Percentiles rank a stretch among this genome's conserved stretches.
phyloP scores from a whole-genome alignment of 1,140 invertebrate genomes.

The Sitodiplosis mosellana region DNA sequence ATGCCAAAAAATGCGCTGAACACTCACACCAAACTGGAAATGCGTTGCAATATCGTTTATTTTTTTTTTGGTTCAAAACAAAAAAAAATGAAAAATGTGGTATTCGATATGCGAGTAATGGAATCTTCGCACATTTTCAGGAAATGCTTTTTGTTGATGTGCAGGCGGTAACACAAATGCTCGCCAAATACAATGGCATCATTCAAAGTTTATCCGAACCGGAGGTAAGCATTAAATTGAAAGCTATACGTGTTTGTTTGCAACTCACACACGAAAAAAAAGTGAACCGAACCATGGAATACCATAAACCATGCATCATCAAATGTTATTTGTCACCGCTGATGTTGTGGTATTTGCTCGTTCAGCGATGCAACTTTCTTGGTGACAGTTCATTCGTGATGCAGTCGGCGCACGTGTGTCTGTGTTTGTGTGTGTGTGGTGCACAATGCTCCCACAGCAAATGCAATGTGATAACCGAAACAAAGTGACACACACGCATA shows the following conservation, averaged over 20 bases:
- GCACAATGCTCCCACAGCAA: no score
- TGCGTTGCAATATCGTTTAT: no score
- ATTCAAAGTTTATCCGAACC: slow-evolving; percentile 35
- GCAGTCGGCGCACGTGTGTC: no score
- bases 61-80: neutral
- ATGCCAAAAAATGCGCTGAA: neutral
- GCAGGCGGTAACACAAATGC: slow-evolving; percentile 34
- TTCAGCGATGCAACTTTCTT: neutral
- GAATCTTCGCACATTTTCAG: neutral
- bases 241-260: no score
- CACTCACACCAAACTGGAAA: no score
- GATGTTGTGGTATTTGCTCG: neutral
- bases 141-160: slow-evolving; percentile 41
- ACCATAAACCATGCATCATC: no score
- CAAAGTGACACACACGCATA: no score
- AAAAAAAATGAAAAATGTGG: neutral
- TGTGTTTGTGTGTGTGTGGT: no score
- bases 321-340: no score
- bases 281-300: no score
- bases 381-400: neutral
- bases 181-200: slow-evolving; percentile 39
- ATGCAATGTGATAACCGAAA: no score
- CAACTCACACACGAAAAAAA: no score
- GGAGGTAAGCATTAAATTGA: slow-evolving; percentile 27
- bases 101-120: neutral